Evolutionary conservation across 1,140 invertebrate species (phyloP).

Genomic region (Acyrthosiphon pisum): DNA sequence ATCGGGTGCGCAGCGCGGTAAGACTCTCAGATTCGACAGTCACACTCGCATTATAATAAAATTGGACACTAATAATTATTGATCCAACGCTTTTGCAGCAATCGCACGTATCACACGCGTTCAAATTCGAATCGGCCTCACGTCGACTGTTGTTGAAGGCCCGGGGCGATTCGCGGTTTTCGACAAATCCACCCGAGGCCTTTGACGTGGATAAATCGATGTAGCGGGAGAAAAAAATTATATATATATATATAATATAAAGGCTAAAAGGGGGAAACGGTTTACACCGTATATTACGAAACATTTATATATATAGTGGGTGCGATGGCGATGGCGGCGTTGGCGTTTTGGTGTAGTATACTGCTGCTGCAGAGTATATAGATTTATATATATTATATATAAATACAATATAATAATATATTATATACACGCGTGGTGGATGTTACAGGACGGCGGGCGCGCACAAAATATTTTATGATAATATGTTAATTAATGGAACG

Average conservation of each 20-base stretch:
- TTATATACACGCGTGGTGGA: not conserved
- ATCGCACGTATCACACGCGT: not conserved
- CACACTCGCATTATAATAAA: not conserved
- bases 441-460: not conserved
- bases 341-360: not conserved
- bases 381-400: not conserved
- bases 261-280: conserved; percentile 1
- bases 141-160: not conserved
- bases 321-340: not conserved
- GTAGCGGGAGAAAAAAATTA: not conserved
- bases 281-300: not conserved
- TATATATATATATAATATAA: no score
- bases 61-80: not conserved
- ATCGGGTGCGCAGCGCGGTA: no score
- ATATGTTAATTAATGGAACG: conserved; percentile 56
- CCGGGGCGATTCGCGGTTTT: not conserved
- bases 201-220: conserved; percentile 34
- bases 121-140: not conserved
- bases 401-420: conserved; percentile 19
- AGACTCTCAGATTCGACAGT: not conserved
- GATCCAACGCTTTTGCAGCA: not conserved
- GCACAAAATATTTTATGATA: conserved; percentile 51
- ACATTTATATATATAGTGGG: not conserved
- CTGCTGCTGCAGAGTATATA: not conserved
- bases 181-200: conserved; percentile 16